Evolutionary conservation across 2,113 vertebrate genomes (phyloP).

Genomic region (Pholis gunnellus): DNA sequence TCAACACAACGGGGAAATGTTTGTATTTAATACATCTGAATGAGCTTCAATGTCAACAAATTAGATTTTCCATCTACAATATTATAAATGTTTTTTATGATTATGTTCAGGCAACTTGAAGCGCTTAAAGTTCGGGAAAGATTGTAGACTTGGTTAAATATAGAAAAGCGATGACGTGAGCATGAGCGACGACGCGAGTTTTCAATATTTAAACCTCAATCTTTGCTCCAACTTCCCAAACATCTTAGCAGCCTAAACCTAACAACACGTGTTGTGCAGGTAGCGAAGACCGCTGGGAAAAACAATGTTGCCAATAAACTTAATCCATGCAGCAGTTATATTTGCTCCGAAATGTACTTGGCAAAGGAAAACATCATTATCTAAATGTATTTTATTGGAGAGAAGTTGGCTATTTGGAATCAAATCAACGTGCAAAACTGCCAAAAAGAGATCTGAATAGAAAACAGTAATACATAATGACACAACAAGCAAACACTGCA

Average conservation of each 20-base stretch:
- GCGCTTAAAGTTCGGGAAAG: not conserved
- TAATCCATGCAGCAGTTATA: not conserved
- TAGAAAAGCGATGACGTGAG: not conserved
- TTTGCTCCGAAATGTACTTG: not conserved
- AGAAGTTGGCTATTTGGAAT: not conserved
- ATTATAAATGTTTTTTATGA: not conserved
- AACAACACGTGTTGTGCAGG: not conserved
- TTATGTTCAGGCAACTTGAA: not conserved
- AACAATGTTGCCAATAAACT: not conserved
- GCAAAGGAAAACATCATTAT: not conserved
- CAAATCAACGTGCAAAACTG: not conserved
- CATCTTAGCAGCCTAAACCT: not conserved
- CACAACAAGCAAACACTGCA: not conserved
- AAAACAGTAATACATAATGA: constrained; percentile 5
- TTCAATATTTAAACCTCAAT: not conserved
- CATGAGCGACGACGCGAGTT: not conserved
- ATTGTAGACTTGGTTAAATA: not conserved
- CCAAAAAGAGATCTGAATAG: not conserved
- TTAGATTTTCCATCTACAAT: not conserved
- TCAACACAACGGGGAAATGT: not conserved
- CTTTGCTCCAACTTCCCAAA: not conserved
- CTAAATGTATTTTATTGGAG: not conserved
- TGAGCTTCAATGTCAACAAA: not conserved
- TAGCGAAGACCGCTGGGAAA: not conserved
- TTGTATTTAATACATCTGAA: not conserved